Base-by-base conservation (phyloP, 2,797 vertebrate genomes). In the Brachyrhaphis roseni region DNA sequence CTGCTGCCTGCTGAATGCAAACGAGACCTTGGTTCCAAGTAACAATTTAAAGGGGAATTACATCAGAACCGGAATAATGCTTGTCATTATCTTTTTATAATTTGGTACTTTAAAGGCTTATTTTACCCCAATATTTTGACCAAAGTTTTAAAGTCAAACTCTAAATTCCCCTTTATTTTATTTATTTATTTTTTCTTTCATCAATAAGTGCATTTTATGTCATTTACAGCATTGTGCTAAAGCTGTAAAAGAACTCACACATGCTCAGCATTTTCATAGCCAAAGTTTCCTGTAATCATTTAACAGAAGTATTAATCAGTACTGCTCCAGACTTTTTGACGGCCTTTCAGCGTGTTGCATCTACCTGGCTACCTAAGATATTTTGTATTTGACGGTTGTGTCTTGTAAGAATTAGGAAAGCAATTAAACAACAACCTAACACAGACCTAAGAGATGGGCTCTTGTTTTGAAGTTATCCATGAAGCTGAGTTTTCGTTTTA, bases 1-100 rank as follows among this genome's bases (percentile, higher is more conserved):
- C 80, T 92, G 93, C 84, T 93, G 92, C 91, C 84, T 90, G 88
- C 79, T 55, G 28, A 84, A 82, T 88, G 86, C 78, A 62, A 89
- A 74, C 5, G 1, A 75, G 18, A 68, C 43, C 41, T 70, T 78
- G 41, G 78, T 31, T 73, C 46, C 34, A 2, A 73, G 8, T 70
- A 62, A 46, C 1, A 84, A 88, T 84, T 84, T 74, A 89, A 89
- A 89, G 87, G 86, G 89, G 81, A 90, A 90, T 87, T 86, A 64
- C 79, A 76, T 4, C 18, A 41, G 80, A 86, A 82, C 2, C 26
- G 18, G 41, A 71, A 43, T 16, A 74, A 79, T 79, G 18, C 45
- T 51, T 75, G 18, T 62, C 45, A 72, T 1, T 0, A 34, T 45
- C 34, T 11, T 36, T 72, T 34, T 0, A 45, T 36, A 74, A 11